Conservation (phyloP, 1,140 invertebrate genomes). For the Riptortus pedestris region DNA sequence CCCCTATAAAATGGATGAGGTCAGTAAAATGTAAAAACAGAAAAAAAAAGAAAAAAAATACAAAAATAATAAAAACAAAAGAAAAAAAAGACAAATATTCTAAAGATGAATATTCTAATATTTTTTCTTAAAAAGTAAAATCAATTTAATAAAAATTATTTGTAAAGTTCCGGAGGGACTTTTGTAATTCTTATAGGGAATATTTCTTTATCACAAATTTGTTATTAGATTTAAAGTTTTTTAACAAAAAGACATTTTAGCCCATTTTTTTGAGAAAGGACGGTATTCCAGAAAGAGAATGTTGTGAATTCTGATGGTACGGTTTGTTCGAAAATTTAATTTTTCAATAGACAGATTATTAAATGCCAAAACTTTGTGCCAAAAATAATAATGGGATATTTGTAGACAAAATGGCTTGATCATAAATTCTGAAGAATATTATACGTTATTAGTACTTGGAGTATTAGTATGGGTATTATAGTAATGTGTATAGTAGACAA, state of each 20-base stretch:
- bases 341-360: conserved; percentile 6
- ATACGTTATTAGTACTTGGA: conserved; percentile 11
- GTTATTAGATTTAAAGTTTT: conserved; percentile 11
- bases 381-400: conserved; percentile 10
- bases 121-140: conserved; percentile 3
- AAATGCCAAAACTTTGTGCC: not conserved
- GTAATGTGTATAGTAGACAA: conserved; percentile 12
- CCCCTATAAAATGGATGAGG: conserved; percentile 12
- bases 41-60: conserved; percentile 10
- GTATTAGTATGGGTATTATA: conserved; percentile 11
- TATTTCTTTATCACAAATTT: conserved; percentile 9
- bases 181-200: conserved; percentile 17
- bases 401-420: conserved; percentile 12
- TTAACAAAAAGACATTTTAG: conserved; percentile 3
- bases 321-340: conserved; percentile 1
- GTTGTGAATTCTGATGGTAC: conserved; percentile 3
- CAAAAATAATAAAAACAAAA: too few relatives aligned
- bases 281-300: not conserved
- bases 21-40: not conserved
- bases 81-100: conserved; percentile 3
- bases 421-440: conserved; percentile 16
- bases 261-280: conserved; percentile 3
- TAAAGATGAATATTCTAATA: conserved; percentile 10
- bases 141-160: conserved; percentile 18
- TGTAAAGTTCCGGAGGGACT: conserved; percentile 17